Percentiles rank a stretch among this genome's conserved stretches.
These are phyloP conservation scores for Pardosa pseudoannulata DNA, from an alignment of 2,888 invertebrate species.

Conservation along the genomic window DNA sequence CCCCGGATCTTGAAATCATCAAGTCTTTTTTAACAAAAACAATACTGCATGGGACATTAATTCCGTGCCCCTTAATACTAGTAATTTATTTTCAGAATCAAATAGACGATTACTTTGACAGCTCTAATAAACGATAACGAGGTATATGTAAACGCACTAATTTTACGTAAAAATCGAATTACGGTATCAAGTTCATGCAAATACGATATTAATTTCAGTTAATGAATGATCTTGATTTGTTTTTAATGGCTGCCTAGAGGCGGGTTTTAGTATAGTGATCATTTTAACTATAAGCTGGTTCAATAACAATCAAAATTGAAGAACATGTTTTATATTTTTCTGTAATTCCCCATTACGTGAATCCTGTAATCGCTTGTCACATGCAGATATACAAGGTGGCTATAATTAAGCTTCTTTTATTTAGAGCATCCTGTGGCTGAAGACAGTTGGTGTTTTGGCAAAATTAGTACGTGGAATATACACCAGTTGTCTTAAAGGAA, in stretches of 20 bases:
- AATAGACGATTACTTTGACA: not conserved
- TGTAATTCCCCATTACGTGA: too few relatives aligned
- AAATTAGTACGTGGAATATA: too few relatives aligned
- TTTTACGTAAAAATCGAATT: slow-evolving; percentile 6
- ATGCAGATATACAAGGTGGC: too few relatives aligned
- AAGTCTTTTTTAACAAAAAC: not conserved
- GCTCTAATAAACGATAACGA: not conserved
- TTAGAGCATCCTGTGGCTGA: too few relatives aligned
- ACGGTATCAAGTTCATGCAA: not conserved
- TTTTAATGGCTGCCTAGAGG: not conserved
- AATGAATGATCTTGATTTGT: not conserved
- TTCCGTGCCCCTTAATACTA: not conserved
- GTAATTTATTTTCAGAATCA: not conserved
- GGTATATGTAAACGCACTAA: not conserved
- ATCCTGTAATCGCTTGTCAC: too few relatives aligned
- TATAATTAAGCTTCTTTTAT: too few relatives aligned
- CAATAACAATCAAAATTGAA: too few relatives aligned
- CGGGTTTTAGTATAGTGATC: too few relatives aligned
- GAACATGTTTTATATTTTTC: too few relatives aligned
- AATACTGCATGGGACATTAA: not conserved
- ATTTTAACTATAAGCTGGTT: too few relatives aligned
- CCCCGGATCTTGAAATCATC: not conserved
- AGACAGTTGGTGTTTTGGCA: too few relatives aligned
- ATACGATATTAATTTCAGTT: not conserved
- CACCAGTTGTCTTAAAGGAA: too few relatives aligned